Conservation (phyloP, 2,888 invertebrate genomes). For the Brassicogethes aeneus region DNA sequence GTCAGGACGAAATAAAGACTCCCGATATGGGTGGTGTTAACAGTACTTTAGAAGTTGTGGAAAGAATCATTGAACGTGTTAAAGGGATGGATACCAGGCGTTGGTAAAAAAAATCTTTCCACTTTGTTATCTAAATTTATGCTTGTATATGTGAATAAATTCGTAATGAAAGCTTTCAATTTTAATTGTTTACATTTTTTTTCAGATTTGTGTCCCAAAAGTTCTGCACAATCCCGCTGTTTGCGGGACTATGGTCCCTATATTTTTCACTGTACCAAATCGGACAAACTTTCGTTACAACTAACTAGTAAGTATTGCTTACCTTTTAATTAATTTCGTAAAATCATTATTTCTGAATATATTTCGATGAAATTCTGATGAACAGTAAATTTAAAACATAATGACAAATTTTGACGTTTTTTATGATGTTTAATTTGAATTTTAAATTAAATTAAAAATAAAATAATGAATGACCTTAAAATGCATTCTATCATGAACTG, state of each 20-base stretch:
- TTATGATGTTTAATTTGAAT: not conserved
- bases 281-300: conserved; percentile 65
- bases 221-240: conserved; percentile 51
- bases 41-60: no score
- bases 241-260: conserved; percentile 55
- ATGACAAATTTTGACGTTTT: not conserved
- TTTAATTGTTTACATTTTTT: conserved; percentile 7
- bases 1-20: not conserved
- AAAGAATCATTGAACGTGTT: no score
- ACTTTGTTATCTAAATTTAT: no score
- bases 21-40: not conserved
- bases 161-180: no score
- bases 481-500: not conserved
- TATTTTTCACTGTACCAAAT: conserved; percentile 70
- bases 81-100: no score
- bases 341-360: conserved; percentile 5
- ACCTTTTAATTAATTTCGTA: conserved; percentile 4
- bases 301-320: conserved; percentile 54
- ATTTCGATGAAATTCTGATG: conserved; percentile 2
- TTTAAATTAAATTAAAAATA: not conserved
- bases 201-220: conserved; percentile 51
- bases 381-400: conserved; percentile 1
- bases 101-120: no score
- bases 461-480: conserved; percentile 1
- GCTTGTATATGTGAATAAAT: no score